A percentile compares a stretch with the other conserved stretches of the same genome.
Evolutionary conservation across 2,797 vertebrate species (phyloP).

Genomic region (Botia kubotai): DNA sequence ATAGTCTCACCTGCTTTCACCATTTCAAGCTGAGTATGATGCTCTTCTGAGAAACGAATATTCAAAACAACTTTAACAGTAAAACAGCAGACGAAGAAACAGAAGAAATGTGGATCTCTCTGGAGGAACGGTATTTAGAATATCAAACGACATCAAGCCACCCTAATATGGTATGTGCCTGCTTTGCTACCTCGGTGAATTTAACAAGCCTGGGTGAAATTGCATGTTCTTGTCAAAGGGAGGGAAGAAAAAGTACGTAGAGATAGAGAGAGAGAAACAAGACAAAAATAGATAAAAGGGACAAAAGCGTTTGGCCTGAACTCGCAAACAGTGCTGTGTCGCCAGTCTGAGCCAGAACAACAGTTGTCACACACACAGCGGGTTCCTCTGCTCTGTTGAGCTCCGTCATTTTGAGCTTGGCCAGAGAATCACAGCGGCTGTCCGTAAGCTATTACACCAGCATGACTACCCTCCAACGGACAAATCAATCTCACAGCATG

Average conservation of each 20-base stretch:
- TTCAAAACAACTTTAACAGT: slow-evolving; percentile 6
- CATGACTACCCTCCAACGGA: slow-evolving; percentile 43
- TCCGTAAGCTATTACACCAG: slow-evolving; percentile 55
- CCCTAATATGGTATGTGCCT: slow-evolving; percentile 74
- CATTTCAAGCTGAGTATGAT: not conserved
- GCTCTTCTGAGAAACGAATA: slow-evolving; percentile 15
- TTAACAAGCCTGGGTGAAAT: slow-evolving; percentile 58
- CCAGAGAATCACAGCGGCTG: slow-evolving; percentile 57
- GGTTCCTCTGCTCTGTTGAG: slow-evolving; percentile 57
- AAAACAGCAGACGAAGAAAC: slow-evolving; percentile 16
- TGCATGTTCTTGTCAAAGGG: slow-evolving; percentile 14
- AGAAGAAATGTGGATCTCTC: slow-evolving; percentile 59
- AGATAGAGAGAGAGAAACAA: slow-evolving; percentile 57
- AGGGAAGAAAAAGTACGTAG: slow-evolving; percentile 54
- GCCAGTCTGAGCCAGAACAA: slow-evolving; percentile 59
- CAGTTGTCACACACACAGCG: slow-evolving; percentile 67
- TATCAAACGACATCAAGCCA: slow-evolving; percentile 83
- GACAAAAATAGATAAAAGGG: slow-evolving; percentile 59
- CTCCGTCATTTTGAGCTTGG: slow-evolving; percentile 55
- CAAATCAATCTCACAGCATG: slow-evolving; percentile 48
- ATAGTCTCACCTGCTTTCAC: not conserved
- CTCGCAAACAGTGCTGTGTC: slow-evolving; percentile 50
- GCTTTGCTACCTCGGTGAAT: slow-evolving; percentile 59
- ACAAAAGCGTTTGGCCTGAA: slow-evolving; percentile 56
- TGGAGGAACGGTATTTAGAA: slow-evolving; percentile 73